Evolutionary conservation across 1,140 invertebrate species (phyloP).

Genomic region (Zaprionus inermis): DNA sequence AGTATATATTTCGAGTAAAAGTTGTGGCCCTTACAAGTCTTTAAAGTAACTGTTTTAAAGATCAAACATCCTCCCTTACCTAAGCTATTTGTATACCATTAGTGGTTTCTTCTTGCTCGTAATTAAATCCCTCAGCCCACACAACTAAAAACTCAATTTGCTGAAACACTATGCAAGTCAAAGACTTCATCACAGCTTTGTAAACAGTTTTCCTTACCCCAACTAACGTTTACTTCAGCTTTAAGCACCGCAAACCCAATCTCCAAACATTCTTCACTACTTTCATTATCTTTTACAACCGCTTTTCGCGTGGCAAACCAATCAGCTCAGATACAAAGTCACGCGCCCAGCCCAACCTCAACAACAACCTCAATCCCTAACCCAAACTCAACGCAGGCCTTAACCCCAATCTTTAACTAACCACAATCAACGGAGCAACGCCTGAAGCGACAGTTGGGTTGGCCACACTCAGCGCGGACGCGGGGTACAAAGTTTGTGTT

Average conservation of each 20-base stretch:
- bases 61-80: too few relatives aligned
- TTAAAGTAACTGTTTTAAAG: too few relatives aligned
- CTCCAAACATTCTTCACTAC: constrained; percentile 1
- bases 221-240: neutral
- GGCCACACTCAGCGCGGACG: constrained; percentile 32
- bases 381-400: neutral
- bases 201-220: neutral
- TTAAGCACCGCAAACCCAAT: constrained; percentile 6
- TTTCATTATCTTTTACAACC: constrained; percentile 11
- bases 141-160: too few relatives aligned
- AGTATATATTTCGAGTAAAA: too few relatives aligned
- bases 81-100: neutral
- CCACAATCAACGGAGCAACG: constrained; percentile 57
- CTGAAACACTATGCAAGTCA: neutral
- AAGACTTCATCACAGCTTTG: neutral
- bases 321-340: constrained; percentile 18
- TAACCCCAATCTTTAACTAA: constrained; percentile 19
- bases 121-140: neutral
- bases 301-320: constrained; percentile 27
- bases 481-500: constrained; percentile 21
- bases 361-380: constrained; percentile 1
- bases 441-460: constrained; percentile 60
- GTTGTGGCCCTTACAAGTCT: too few relatives aligned
- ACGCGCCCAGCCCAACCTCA: neutral
- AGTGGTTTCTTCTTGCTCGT: neutral